Evolutionary conservation across 2,888 invertebrate species (phyloP).

Genomic region (Anticlea derivata): DNA sequence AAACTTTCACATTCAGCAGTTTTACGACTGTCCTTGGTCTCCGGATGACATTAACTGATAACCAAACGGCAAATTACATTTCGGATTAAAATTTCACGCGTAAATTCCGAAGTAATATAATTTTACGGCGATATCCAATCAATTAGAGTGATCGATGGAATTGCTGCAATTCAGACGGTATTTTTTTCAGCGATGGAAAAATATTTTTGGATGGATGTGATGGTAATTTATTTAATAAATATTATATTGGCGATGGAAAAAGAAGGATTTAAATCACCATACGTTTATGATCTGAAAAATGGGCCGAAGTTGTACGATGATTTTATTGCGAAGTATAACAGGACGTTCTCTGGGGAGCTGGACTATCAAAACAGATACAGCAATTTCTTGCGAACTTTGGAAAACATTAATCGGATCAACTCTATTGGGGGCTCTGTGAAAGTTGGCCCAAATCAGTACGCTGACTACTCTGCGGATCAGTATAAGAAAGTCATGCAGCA

Average conservation of each 20-base stretch:
- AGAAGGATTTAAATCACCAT: slow-evolving; percentile 14
- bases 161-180: slow-evolving; percentile 22
- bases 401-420: slow-evolving; percentile 55
- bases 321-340: slow-evolving; percentile 45
- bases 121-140: slow-evolving; percentile 33
- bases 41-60: slow-evolving; percentile 29
- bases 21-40: slow-evolving; percentile 38
- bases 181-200: slow-evolving; percentile 33
- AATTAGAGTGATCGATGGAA: slow-evolving; percentile 29
- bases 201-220: slow-evolving; percentile 23
- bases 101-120: slow-evolving; percentile 34
- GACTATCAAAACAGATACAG: slow-evolving; percentile 52
- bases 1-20: slow-evolving; percentile 44
- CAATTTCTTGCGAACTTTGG: slow-evolving; percentile 56
- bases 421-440: slow-evolving; percentile 38
- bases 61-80: slow-evolving; percentile 35
- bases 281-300: slow-evolving; percentile 41
- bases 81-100: slow-evolving; percentile 49
- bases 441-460: slow-evolving; percentile 54
- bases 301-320: slow-evolving; percentile 41
- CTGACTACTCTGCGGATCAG: slow-evolving; percentile 52
- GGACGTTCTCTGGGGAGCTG: slow-evolving; percentile 41
- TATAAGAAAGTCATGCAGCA: slow-evolving; percentile 22
- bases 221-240: slow-evolving; percentile 28
- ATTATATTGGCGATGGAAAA: slow-evolving; percentile 20